A percentile compares a stretch with the other conserved stretches of the same genome.
These are phyloP conservation scores for Threskiornis aethiopicus DNA, from an alignment of 2,797 vertebrate genomes.

Conservation along the genomic window DNA sequence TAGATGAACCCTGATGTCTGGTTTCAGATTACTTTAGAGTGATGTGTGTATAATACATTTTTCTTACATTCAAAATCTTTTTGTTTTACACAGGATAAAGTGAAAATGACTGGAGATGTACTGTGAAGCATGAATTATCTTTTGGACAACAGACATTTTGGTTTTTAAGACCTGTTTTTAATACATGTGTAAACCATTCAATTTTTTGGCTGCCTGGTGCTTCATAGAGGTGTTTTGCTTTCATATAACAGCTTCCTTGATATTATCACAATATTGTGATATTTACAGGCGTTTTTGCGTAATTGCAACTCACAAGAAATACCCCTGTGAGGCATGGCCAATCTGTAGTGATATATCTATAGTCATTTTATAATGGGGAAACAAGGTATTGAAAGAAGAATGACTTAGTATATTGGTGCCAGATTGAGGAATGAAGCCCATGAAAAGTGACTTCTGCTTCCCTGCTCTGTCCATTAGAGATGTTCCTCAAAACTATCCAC, in stretches of 20 bases:
- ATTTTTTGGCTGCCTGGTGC: neutral
- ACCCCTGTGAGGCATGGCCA: neutral
- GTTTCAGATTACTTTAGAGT: constrained; percentile 51
- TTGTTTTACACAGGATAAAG: constrained; percentile 25
- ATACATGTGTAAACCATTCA: neutral
- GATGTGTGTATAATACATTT: neutral
- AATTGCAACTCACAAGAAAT: neutral
- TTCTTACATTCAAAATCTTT: constrained; percentile 18
- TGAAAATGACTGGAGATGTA: constrained; percentile 1
- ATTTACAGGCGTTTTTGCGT: neutral
- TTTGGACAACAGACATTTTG: neutral
- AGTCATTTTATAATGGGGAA: neutral
- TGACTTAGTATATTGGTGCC: neutral
- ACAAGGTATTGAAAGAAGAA: neutral
- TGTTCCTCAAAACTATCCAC: neutral
- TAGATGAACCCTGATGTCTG: constrained; percentile 60
- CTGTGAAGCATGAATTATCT: neutral
- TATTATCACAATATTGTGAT: neutral
- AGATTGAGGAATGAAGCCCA: neutral
- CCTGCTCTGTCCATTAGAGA: neutral
- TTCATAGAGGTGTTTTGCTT: neutral
- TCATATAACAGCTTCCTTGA: neutral
- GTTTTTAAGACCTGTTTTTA: neutral
- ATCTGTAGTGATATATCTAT: neutral
- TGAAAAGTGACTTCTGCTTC: neutral